These are phyloP conservation scores for Pteromalus puparum DNA, from an alignment of 1,140 invertebrate genomes.

Conservation along the genomic window DNA sequence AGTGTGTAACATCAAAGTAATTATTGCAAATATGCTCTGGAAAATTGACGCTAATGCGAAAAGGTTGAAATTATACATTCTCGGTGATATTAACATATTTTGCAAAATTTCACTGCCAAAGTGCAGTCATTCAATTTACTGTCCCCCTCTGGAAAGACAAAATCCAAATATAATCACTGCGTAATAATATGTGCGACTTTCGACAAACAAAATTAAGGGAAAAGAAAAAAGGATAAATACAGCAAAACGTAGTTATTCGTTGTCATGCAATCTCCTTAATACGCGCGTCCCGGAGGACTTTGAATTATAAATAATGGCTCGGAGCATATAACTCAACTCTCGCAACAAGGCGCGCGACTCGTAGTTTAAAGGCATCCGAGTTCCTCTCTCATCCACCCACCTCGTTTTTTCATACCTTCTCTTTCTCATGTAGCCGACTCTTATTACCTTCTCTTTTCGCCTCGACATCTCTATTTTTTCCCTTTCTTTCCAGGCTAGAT, in stretches of 20 bases:
- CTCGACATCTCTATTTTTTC: background rate
- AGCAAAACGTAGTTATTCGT: background rate
- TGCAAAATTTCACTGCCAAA: no score
- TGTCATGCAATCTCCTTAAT: background rate
- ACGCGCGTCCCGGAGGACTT: background rate
- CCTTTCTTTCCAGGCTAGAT: background rate
- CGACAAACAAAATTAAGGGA: background rate
- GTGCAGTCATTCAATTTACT: no score
- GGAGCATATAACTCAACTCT: background rate
- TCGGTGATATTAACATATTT: no score
- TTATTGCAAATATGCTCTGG: no score
- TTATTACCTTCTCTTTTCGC: background rate
- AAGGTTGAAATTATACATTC: no score
- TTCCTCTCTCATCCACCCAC: background rate
- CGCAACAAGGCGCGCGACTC: background rate
- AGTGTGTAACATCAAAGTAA: no score
- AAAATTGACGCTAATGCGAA: no score
- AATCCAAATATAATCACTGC: no score
- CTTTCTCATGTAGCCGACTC: no score
- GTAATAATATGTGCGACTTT: no score
- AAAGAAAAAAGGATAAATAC: background rate
- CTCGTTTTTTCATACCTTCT: background rate
- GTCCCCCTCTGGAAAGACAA: no score
- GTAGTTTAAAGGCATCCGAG: background rate
- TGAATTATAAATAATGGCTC: background rate